Evolutionary conservation across 2,888 invertebrate species (phyloP).

Genomic region (Diogma glabrata): DNA sequence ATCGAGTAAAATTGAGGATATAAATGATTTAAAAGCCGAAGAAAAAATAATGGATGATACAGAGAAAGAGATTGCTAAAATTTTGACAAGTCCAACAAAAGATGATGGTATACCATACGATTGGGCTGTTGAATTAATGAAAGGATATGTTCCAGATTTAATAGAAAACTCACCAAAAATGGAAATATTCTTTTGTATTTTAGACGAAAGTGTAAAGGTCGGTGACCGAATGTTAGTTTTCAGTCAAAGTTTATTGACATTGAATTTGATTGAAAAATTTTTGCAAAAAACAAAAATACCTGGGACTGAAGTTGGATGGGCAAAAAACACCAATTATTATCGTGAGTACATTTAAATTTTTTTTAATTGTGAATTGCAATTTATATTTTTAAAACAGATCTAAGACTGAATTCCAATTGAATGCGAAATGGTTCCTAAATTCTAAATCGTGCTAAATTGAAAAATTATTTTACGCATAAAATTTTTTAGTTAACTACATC

Average conservation of each 20-base stretch:
- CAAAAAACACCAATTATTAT: conserved; percentile 77
- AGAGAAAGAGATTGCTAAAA: conserved; percentile 39
- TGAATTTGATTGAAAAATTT: conserved; percentile 91
- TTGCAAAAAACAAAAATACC: conserved; percentile 61
- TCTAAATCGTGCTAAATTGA: no score
- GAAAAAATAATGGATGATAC: conserved; percentile 12
- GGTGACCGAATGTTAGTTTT: conserved; percentile 91
- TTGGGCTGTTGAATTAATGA: conserved; percentile 74
- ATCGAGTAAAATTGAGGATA: conserved; percentile 30
- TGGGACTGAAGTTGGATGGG: conserved; percentile 65
- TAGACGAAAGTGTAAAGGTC: conserved; percentile 74
- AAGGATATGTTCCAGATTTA: conserved; percentile 76
- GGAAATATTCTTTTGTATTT: conserved; percentile 81
- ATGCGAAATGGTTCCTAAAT: no score
- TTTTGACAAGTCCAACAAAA: conserved; percentile 36
- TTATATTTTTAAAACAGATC: no score
- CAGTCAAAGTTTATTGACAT: conserved; percentile 89
- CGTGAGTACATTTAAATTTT: conserved; percentile 47
- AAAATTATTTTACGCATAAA: no score
- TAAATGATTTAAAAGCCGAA: conserved; percentile 15
- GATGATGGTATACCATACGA: conserved; percentile 79
- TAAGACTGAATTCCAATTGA: no score
- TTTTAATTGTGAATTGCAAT: background rate
- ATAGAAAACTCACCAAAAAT: conserved; percentile 93
- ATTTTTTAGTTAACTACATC: no score